Conservation (phyloP, 2,113 vertebrate species). For the Hoplias malabaricus region DNA sequence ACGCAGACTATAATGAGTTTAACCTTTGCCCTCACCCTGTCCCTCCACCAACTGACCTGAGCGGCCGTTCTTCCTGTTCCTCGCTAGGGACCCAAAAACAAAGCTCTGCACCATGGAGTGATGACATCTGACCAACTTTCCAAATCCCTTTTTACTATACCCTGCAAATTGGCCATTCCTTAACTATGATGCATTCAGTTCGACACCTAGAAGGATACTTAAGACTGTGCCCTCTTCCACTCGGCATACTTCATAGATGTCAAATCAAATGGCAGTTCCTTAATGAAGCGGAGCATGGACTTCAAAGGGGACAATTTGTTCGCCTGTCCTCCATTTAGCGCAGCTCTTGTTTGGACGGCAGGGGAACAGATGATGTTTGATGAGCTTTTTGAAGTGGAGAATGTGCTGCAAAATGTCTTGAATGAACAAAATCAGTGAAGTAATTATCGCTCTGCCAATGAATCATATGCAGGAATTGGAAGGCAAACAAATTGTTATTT, state of each 20-base stretch:
- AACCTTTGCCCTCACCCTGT: conserved; percentile 67
- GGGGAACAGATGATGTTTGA: conserved; percentile 69
- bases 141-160: neutral
- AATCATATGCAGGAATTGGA: conserved; percentile 32
- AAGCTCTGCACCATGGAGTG: conserved; percentile 20
- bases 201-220: neutral
- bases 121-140: conserved; percentile 8
- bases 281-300: conserved; percentile 56
- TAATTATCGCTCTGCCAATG: conserved; percentile 62
- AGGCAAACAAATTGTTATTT: conserved; percentile 23
- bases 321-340: conserved; percentile 65
- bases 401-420: conserved; percentile 51
- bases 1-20: conserved; percentile 74
- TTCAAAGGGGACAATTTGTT: conserved; percentile 70
- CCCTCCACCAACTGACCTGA: conserved; percentile 62
- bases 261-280: conserved; percentile 41
- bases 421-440: conserved; percentile 62
- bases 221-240: neutral
- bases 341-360: conserved; percentile 59
- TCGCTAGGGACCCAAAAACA: conserved; percentile 15
- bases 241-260: neutral
- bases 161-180: neutral
- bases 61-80: conserved; percentile 54
- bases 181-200: neutral
- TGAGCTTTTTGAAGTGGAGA: conserved; percentile 70